Conservation (phyloP, 2,797 vertebrate species). For the Thunnus albacares region DNA sequence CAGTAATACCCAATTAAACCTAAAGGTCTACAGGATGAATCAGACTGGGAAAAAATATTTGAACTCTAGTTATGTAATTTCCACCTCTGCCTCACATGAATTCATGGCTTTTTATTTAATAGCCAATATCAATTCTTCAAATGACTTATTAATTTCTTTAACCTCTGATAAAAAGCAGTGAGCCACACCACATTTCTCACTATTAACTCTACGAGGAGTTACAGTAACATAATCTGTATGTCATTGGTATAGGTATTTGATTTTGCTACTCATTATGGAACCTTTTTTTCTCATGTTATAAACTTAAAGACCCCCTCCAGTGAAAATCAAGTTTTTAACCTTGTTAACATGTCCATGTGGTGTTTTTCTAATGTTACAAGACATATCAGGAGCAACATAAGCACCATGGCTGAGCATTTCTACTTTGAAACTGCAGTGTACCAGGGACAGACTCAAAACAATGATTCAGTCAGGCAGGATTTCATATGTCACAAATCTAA, state of each 20-base stretch:
- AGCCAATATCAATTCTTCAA: slow-evolving; percentile 54
- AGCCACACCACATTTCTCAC: slow-evolving; percentile 32
- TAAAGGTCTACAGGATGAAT: slow-evolving; percentile 78
- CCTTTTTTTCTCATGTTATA: neutral
- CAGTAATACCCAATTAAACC: slow-evolving; percentile 81
- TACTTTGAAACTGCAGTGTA: no score
- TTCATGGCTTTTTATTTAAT: slow-evolving; percentile 62
- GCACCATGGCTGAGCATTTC: no score
- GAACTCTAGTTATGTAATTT: slow-evolving; percentile 65
- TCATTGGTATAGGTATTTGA: neutral
- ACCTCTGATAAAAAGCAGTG: slow-evolving; percentile 60
- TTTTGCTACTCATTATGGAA: neutral
- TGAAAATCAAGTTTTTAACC: no score
- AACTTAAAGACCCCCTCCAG: neutral
- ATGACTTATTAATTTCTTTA: slow-evolving; percentile 65
- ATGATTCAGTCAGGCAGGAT: no score
- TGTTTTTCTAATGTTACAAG: no score
- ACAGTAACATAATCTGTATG: neutral
- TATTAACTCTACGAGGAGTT: neutral
- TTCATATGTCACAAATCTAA: no score
- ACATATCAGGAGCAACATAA: no score
- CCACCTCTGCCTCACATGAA: slow-evolving; percentile 72
- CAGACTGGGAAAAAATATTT: slow-evolving; percentile 62
- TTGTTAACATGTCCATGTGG: no score
- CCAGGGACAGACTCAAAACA: no score